Evolutionary conservation across 1,140 invertebrate species (phyloP), one percentile per base, ranked within the genome.

Genomic region (Anadara kagoshimensis): DNA sequence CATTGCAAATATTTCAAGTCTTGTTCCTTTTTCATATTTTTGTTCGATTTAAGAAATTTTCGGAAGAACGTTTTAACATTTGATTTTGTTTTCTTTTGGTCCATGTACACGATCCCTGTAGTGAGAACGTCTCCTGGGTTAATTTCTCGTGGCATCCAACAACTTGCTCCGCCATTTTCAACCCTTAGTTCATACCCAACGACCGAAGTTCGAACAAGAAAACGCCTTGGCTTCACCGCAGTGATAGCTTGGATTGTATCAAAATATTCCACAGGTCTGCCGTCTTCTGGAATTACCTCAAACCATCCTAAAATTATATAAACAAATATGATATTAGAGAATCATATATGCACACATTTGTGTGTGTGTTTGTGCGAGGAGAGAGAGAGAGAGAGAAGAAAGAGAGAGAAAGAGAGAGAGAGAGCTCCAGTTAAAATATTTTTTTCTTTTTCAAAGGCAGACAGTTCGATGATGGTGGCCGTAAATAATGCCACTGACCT

Each of bases 1-100:
- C 85, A 87, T 70, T 87, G 85, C 20, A 87, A 67, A 72, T 87
- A 87, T 67, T 84, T 85, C 24, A 86, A 57, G n/a, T 86, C 85
- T 65, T 85, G 79, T 20, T 83, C 85, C 26, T 80, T 80, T 57
- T 79, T 80, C 29, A 73, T 72, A 58, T 43, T 53, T 73, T 82
- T 84, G 41, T 56, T 67, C 5, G 80, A 76, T 51, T 80, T 83
- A 5, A 87, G 70, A n/a, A 85, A 43, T 57, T 78, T 76, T 62
- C 79, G 82, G 56, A 87, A 83, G 58, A 85, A 73, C 14, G 70
- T 79, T 73, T 76, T 76, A 69, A 76, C 59, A 8, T 79, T 78
- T 56, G 73, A 64, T 58, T 78, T 83, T 20, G 56, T 75, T 65
- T 83, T 84, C 70, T 83, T 85, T 59, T 83, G 85, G 72, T 85